Base-by-base conservation (phyloP, 2,797 vertebrate genomes). In the Gymnopithys bicolor region DNA sequence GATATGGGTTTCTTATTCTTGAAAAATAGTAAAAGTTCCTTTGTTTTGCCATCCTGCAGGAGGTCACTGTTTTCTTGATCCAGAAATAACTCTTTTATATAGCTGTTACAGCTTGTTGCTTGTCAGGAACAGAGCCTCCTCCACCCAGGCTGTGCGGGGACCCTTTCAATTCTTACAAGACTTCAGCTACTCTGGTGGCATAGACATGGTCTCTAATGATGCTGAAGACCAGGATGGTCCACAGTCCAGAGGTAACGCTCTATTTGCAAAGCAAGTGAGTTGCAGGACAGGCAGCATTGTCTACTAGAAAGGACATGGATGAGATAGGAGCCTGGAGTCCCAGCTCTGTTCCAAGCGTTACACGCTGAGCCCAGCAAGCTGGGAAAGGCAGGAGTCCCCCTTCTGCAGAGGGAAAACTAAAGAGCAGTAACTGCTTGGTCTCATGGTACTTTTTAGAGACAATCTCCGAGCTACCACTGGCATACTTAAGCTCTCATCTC, bases 281-380 rank as follows among this genome's bases (percentile, higher is more conserved):
- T 84, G 41, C 58, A 8, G 9, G 23, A 43, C 37, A 77, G 13
- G 13, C 23, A 56, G 41, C 19, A 66, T 2, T 3, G 9, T 37
- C 59, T 56, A 5, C 49, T 10, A 66, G 70, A 75, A 92, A 82
- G 43, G 27, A 67, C 0, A 0, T 11, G 28, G 30, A 92, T 62
- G 9, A 17, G 23, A 46, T 14, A 74, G 53, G n/a, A 88, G 43
- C 35, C 80, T 71, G 53, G 69, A 73, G 46, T 68, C 4, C 24
- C 70, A 67, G 55, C 32, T 89, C 32, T 73, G n/a, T 35, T 80
- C 22, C 85, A 35, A 77, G 52, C 37, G 22, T n/a, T 37, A 64
- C 0, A 70, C 43, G 33, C 0, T 0, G 10, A 85, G 55, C 16
- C 37, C 68, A 80, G 39, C 28, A 76, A 55, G 13, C 0, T 39